Evolutionary conservation across 2,888 invertebrate species (phyloP).

Genomic region (Protophormia terraenovae): DNA sequence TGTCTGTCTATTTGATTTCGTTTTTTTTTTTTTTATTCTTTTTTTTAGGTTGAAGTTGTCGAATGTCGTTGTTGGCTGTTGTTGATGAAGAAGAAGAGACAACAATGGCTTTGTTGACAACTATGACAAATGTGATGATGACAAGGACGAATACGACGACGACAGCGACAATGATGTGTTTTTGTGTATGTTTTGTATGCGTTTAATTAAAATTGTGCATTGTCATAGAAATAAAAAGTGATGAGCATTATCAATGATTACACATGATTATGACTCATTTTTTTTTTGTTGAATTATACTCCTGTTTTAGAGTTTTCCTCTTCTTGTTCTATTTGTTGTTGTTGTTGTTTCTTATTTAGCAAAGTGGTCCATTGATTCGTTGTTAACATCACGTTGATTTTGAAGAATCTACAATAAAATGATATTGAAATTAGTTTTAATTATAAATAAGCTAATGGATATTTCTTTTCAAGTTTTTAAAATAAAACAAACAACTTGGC

Average conservation of each 20-base stretch:
- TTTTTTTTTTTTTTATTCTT: not conserved
- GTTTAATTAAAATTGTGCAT: conserved; percentile 63
- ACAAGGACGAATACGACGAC: conserved; percentile 20
- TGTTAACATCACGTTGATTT: conserved; percentile 64
- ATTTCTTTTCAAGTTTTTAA: not conserved
- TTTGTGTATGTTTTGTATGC: conserved; percentile 38
- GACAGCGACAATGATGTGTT: not conserved
- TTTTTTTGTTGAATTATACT: not conserved
- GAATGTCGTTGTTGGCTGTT: conserved; percentile 6
- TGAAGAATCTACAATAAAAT: conserved; percentile 20
- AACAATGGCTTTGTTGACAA: conserved; percentile 17
- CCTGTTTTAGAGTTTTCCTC: conserved; percentile 11
- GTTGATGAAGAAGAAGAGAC: conserved; percentile 14
- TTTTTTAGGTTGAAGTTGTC: conserved; percentile 13
- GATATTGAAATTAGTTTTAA: not conserved
- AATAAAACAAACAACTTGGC: no score
- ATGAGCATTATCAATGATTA: conserved; percentile 53
- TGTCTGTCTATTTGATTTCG: not conserved
- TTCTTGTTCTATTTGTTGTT: no score
- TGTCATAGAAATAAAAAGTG: conserved; percentile 54
- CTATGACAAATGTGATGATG: conserved; percentile 10
- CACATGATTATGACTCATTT: conserved; percentile 56
- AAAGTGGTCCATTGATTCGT: conserved; percentile 62
- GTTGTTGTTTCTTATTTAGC: conserved; percentile 33
- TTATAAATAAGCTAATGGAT: not conserved